Base-by-base conservation (phyloP, 2,113 vertebrate genomes). In the Gulo gulo region DNA sequence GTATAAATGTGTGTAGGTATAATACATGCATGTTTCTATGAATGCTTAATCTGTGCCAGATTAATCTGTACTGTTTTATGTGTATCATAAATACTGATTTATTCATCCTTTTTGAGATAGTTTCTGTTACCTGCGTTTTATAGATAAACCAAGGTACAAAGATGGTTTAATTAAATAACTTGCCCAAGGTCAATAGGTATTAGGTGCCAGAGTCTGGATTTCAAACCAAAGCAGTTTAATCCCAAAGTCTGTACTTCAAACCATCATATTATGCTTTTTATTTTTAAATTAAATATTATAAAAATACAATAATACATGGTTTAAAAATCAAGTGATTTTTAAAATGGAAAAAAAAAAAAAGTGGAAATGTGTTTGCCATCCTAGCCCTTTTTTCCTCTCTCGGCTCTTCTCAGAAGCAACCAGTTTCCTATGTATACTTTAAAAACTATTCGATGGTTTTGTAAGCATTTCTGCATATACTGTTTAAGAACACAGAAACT, bases 261-360 rank as follows among this genome's bases (percentile, higher is more conserved):
- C 23, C 12, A 67, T 15, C 24, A 80, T 29, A 91, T 91, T 87
- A 26, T 81, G 20, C 11, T 92, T 76, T 83, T 84, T 67, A 52
- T 79, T 84, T 96, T 84, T 91, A 67, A 73, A 80, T 74, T 94
- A 71, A 96, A 91, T 94, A 81, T 79, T 95, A 23, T 1, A 74
- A 88, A 83, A 83, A 65, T 36, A 21, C 42, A 78, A 42, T 81
- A 71, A 42, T 81, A 74, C 5, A 31, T 92, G 36, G 61, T 86
- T 95, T 90, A 73, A 88, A 96, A 93, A 71, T 87, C n/a, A 90
- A 31, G 73, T 13, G 42, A 65, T 91, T n/a, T n/a, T n/a, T n/a
- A n/a, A n/a, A n/a, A n/a, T n/a, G n/a, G n/a, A n/a, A n/a, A n/a
- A n/a, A n/a, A n/a, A n/a, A n/a, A n/a, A n/a, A n/a, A n/a, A 52